These are phyloP conservation scores for Paratrypauchen microcephalus DNA, from an alignment of 2,797 vertebrate genomes.

Conservation along the genomic window DNA sequence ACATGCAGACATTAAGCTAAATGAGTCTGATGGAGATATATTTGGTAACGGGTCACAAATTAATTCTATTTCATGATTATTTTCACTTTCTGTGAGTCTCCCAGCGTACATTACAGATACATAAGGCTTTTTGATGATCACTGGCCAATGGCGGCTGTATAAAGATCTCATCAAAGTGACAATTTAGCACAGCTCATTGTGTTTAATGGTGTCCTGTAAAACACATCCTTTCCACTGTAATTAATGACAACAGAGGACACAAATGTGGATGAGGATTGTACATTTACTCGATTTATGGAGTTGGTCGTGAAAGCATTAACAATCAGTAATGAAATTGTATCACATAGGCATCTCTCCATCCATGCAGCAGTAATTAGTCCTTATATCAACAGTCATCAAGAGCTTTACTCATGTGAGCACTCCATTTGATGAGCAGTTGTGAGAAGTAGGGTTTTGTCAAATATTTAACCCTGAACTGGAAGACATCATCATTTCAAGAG, in stretches of 20 bases:
- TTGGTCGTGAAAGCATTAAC: neutral
- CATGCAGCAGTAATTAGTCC: conserved; percentile 4
- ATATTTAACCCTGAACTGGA: conserved; percentile 9
- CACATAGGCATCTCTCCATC: neutral
- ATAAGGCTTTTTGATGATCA: conserved; percentile 43
- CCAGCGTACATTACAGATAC: conserved; percentile 29
- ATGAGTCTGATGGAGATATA: neutral
- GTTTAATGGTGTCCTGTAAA: conserved; percentile 61
- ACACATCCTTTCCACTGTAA: conserved; percentile 53
- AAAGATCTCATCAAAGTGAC: conserved; percentile 51
- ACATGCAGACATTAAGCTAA: neutral
- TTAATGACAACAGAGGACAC: conserved; percentile 53
- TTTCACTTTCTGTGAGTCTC: conserved; percentile 23
- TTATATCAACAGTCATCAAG: neutral
- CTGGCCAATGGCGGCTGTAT: conserved; percentile 32
- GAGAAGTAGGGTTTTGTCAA: neutral
- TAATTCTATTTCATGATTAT: conserved; percentile 33
- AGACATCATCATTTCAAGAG: neutral
- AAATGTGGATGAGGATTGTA: conserved; percentile 22
- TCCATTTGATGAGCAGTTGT: neutral
- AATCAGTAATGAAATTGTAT: conserved; percentile 2
- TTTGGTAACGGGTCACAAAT: conserved; percentile 17
- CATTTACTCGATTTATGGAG: conserved; percentile 6
- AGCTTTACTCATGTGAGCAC: neutral
- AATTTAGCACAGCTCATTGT: conserved; percentile 61